Base-by-base conservation (phyloP, 2,888 invertebrate species). In the Nomada hirtipes region DNA sequence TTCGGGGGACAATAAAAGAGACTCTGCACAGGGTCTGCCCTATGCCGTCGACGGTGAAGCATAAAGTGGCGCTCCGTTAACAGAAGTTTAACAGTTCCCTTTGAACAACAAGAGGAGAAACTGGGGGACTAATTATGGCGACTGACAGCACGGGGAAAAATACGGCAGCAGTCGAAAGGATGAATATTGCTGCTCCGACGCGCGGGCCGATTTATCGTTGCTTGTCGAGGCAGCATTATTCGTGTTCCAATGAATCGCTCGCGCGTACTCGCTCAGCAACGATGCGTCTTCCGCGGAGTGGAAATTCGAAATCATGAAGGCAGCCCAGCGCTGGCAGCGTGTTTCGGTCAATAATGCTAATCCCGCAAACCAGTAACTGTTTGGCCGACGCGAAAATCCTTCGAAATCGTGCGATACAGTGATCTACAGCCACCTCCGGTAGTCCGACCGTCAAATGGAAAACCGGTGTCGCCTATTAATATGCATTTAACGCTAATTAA, bases 341-440 rank as follows among this genome's bases (percentile, higher is more conserved):
- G 76, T 79, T 86, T 79, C 76, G 70, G 76, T 73, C 78, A 86
- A 85, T 86, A 86, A 86, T 86, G 83, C 75, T 83, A 85, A 85
- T 85, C 86, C 78, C 70, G 83, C 74, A 50, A 67, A 36, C 53
- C 44, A 26, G n/a, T 36, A n/a, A 60, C 59, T 61, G 23, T 70
- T 71, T 52, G 50, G 70, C 59, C 64, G 78, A 76, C 74, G 69
- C 52, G 79, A 74, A 86, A 79, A 86, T 85, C 85, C 83, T 86
- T 85, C 71, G 79, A 79, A 79, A 83, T 76, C 61, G 69, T 67
- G 59, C 70, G 63, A 75, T 60, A 52, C 50, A 29, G 50, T 68
- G 64, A 79, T 79, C 76, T 64, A 83, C 83, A 76, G 86, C 60
- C 67, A 61, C 68, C 55, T 36, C 53, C n/a, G 4, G 20, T 26